These are phyloP conservation scores for Rhopalosiphum maidis DNA, from an alignment of 1,140 invertebrate species.

Conservation along the genomic window DNA sequence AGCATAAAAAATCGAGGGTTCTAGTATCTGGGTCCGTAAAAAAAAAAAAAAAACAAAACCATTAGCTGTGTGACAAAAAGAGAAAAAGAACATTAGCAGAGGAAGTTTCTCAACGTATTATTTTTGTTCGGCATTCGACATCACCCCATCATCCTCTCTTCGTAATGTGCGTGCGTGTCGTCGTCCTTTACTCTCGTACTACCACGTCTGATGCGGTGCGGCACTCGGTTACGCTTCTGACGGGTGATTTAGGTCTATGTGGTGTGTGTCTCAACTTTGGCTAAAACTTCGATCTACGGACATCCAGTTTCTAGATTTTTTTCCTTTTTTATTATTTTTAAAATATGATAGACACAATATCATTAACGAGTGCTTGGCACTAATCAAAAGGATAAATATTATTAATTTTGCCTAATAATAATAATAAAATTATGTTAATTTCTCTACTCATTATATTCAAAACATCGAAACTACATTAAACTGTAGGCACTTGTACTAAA, in stretches of 20 bases:
- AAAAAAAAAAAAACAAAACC: constrained; percentile 47
- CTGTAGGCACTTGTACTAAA: background rate
- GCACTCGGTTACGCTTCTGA: background rate
- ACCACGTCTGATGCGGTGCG: background rate
- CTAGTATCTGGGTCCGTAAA: constrained; percentile 34
- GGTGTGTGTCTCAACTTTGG: constrained; percentile 3
- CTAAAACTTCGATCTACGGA: constrained; percentile 33
- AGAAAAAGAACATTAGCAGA: constrained; percentile 44
- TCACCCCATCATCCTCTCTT: background rate
- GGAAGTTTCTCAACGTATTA: constrained; percentile 35
- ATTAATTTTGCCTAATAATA: background rate
- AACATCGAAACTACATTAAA: background rate
- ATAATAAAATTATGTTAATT: background rate
- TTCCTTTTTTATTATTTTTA: background rate
- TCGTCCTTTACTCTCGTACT: background rate
- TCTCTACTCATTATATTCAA: background rate
- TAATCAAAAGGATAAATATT: background rate
- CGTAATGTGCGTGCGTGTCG: background rate
- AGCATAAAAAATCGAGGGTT: constrained; percentile 45
- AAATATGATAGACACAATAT: background rate
- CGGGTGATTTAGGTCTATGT: constrained; percentile 18
- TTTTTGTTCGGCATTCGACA: constrained; percentile 19
- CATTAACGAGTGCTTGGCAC: background rate
- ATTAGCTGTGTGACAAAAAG: constrained; percentile 45
- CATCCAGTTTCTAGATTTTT: background rate